Base-by-base conservation (phyloP, 2,888 invertebrate species). In the Tipula helvola region DNA sequence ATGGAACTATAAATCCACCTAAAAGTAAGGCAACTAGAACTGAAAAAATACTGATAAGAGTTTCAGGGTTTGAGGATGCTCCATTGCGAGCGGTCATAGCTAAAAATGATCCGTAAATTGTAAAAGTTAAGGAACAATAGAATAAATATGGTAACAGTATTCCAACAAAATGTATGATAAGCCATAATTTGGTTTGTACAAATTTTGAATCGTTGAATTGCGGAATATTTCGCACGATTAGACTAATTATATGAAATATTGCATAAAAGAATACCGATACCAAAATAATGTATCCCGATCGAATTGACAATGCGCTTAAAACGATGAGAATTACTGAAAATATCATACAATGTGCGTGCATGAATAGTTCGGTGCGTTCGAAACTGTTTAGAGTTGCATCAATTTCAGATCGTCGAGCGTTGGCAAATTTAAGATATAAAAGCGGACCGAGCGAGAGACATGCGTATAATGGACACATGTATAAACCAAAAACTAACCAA, bases 41-140 rank as follows among this genome's bases (percentile, higher is more conserved):
- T 36, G 90, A 91, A 39, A 94, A 90, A 2, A 91, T 89, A 36
- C 92, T 93, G 87, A 95, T 91, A 42, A 93, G 90, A 18, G 94
- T 88, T 88, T 95, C 95, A 0, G 94, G 93, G 88, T 93, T 92
- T 4, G 91, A 89, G 10, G 89, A 89, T 12, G 92, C 90, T 0
- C 94, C 94, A 86, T 92, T 91, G 5, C 94, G 91, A 0, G 93
- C 95, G 89, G 93, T 92, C 89, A 94, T 93, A 5, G 95, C 95
- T 71, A 94, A 92, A 88, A 95, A 93, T 44, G 93, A 91, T 52
- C 92, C 91, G 87, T 93, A 91, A 87, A 93, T 90, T 36, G 92
- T 92, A 88, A 93, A 91, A 41, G 92, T 90, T 86, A 92, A 89
- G 88, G 94, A 94, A n/a, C 92, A 89, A 36, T 91, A 91, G 88